phyloP scores from a whole-genome alignment of 2,888 invertebrate species.

The Nezara viridula region DNA sequence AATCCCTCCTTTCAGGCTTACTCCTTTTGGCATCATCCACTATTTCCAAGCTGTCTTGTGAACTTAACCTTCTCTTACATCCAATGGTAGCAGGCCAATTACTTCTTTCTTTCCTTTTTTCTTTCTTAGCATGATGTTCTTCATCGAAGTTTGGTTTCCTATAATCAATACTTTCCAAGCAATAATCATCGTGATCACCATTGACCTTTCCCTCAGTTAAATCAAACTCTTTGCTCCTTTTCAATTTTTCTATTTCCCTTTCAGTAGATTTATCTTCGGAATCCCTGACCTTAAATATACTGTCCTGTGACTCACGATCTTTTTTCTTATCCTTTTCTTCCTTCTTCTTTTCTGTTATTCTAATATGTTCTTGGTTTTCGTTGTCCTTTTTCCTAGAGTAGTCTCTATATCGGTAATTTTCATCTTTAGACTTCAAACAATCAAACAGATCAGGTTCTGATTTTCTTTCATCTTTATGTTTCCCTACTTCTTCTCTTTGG shows the following conservation, averaged over 20 bases:
- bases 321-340: conserved; percentile 66
- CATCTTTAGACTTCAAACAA: conserved; percentile 59
- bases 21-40: conserved; percentile 73
- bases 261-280: conserved; percentile 64
- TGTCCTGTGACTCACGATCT: conserved; percentile 62
- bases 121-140: conserved; percentile 70
- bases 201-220: conserved; percentile 66
- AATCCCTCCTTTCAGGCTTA: conserved; percentile 77
- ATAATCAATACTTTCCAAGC: conserved; percentile 66
- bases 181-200: conserved; percentile 65
- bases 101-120: conserved; percentile 76
- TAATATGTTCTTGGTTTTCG: conserved; percentile 60
- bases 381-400: conserved; percentile 59
- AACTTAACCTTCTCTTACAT: conserved; percentile 82
- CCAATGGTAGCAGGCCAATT: conserved; percentile 76
- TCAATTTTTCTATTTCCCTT: conserved; percentile 65
- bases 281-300: conserved; percentile 47
- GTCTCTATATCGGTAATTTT: conserved; percentile 52
- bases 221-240: conserved; percentile 65
- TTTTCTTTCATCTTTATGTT: conserved; percentile 68
- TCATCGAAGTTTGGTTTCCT: conserved; percentile 69
- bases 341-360: conserved; percentile 63
- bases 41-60: conserved; percentile 80
- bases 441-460: conserved; percentile 63
- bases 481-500: conserved; percentile 67